Conservation (phyloP, 2,888 invertebrate species). For the Nemotelus nigrinus region DNA sequence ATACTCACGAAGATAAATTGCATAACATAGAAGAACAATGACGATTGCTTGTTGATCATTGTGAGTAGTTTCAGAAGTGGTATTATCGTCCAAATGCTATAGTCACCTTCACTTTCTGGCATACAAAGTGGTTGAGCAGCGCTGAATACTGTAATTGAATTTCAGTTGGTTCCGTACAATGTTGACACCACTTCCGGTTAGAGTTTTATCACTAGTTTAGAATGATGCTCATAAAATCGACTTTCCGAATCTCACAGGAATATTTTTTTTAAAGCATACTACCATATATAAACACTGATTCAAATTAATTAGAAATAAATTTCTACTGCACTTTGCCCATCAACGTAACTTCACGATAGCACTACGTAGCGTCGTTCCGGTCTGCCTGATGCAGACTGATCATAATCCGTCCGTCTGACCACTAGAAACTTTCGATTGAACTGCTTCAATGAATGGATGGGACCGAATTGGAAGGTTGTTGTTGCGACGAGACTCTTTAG, state of each 20-base stretch:
- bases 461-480: neutral
- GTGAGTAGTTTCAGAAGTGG: neutral
- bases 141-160: too few species aligned
- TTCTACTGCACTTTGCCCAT: neutral
- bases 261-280: neutral
- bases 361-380: conserved; percentile 5
- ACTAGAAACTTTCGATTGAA: conserved; percentile 11
- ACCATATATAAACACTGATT: neutral
- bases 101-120: neutral
- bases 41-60: conserved; percentile 15
- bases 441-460: conserved; percentile 6
- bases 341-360: neutral
- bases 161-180: too few species aligned
- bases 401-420: neutral
- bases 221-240: neutral
- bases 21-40: neutral
- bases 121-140: too few species aligned
- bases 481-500: conserved; percentile 2
- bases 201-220: neutral
- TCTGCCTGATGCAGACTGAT: conserved; percentile 28
- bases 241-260: neutral
- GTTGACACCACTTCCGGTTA: neutral
- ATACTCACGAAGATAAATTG: neutral
- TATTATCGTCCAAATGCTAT: neutral
- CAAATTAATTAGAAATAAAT: neutral